Evolutionary conservation across 2,797 vertebrate species (phyloP).

Genomic region (Saxicola maurus): DNA sequence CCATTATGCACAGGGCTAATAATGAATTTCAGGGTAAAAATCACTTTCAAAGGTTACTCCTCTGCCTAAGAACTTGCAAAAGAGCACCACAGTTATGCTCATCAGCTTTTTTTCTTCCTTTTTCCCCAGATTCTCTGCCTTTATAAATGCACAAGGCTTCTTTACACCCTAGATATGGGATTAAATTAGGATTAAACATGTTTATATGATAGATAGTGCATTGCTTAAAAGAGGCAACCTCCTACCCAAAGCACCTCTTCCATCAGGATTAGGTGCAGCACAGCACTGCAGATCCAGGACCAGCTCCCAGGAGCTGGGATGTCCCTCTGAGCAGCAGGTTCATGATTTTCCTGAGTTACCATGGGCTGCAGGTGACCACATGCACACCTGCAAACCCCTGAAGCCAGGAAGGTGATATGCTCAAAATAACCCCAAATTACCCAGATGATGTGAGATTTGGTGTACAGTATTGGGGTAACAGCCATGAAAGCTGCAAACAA

Average conservation of each 20-base stretch:
- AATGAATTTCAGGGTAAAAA: not conserved
- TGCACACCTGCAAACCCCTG: not conserved
- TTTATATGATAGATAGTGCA: not conserved
- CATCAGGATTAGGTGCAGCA: accelerated
- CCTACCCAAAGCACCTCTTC: not conserved
- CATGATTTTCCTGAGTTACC: accelerated
- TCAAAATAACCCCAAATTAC: not conserved
- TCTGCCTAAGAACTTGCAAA: not conserved
- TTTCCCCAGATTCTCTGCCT: accelerated
- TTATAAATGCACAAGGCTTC: not conserved
- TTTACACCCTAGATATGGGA: not conserved
- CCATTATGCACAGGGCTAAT: not conserved
- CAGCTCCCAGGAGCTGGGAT: not conserved
- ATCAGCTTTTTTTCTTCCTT: not conserved
- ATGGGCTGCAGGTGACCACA: not conserved
- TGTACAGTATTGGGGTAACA: accelerated
- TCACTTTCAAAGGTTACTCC: not conserved
- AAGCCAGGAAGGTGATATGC: not conserved
- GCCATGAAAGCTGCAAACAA: not conserved
- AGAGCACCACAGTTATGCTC: not conserved
- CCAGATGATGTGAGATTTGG: not conserved
- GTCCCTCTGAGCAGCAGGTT: not conserved
- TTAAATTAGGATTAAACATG: not conserved
- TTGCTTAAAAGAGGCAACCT: not conserved
- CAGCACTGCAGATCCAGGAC: not conserved